Conservation (phyloP, 92 coral and sea anemone species). For the Montipora capitata region DNA sequence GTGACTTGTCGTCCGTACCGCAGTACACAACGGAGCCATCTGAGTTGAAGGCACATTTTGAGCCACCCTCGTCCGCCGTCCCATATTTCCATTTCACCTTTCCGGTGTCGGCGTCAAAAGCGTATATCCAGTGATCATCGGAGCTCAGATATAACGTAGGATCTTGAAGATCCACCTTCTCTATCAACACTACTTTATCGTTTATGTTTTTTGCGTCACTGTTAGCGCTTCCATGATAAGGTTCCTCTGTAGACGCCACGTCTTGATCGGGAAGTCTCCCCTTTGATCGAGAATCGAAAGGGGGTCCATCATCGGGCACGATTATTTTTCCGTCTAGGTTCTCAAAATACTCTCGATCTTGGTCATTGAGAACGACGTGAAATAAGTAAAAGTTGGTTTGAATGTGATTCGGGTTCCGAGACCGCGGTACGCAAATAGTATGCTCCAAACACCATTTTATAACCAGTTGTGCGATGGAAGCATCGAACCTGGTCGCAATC, state of each 20-base stretch:
- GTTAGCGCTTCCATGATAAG: conserved; percentile 11
- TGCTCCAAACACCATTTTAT: conserved; percentile 93
- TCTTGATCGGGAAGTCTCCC: conserved; percentile 44
- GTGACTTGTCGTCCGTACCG: conserved; percentile 92
- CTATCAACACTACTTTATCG: conserved; percentile 68
- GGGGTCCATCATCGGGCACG: conserved; percentile 68
- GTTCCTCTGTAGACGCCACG: not conserved
- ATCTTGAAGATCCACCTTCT: conserved; percentile 78
- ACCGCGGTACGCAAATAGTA: conserved; percentile 86
- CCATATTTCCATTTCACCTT: conserved; percentile 92
- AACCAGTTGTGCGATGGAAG: conserved; percentile 88
- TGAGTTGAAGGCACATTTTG: conserved; percentile 86
- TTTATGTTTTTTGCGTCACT: conserved; percentile 40
- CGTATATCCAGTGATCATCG: conserved; percentile 97
- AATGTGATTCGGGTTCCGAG: conserved; percentile 94
- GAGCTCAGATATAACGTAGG: conserved; percentile 89
- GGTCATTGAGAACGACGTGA: conserved; percentile 78
- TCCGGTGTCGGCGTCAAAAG: conserved; percentile 90
- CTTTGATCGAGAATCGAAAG: conserved; percentile 32
- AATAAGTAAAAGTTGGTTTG: conserved; percentile 89
- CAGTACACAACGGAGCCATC: conserved; percentile 93
- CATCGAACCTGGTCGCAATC: conserved; percentile 87
- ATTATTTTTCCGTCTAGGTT: conserved; percentile 83
- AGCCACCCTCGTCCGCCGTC: conserved; percentile 97
- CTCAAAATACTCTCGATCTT: conserved; percentile 68